Percentiles rank a stretch among this genome's conserved stretches.
phyloP scores from a whole-genome alignment of 2,113 vertebrate genomes.

The Eleginops maclovinus region DNA sequence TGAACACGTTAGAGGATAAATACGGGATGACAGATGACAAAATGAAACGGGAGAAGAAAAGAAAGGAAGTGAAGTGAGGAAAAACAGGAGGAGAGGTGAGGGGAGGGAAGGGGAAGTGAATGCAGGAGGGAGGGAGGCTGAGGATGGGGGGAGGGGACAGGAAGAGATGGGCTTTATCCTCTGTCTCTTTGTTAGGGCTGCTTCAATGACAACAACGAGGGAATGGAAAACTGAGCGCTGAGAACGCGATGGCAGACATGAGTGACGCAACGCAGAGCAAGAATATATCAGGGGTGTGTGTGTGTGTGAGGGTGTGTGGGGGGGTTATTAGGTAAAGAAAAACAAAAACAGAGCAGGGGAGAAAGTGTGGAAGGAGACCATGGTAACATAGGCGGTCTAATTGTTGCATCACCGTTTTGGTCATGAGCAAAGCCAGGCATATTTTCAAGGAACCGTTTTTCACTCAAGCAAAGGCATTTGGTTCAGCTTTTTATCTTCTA shows the following conservation, averaged over 20 bases:
- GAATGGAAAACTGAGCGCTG: slow-evolving; percentile 27
- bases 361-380: not conserved
- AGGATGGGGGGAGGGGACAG: slow-evolving; percentile 50
- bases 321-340: not conserved
- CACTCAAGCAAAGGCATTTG: not conserved
- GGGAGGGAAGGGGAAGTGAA: not conserved
- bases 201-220: slow-evolving; percentile 44
- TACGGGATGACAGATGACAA: slow-evolving; percentile 53
- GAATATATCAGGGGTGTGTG: not conserved
- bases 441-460: not conserved
- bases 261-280: slow-evolving; percentile 61
- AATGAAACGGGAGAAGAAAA: slow-evolving; percentile 30
- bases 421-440: not conserved
- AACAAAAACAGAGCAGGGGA: not conserved
- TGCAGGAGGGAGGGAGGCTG: slow-evolving; percentile 15
- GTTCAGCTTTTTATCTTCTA: too few species aligned
- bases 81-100: not conserved
- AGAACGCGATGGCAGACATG: slow-evolving; percentile 19
- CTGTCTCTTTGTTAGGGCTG: slow-evolving; percentile 63
- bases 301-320: not conserved
- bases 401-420: not conserved
- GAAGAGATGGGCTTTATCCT: slow-evolving; percentile 48
- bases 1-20: slow-evolving; percentile 28
- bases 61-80: slow-evolving; percentile 31
- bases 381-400: not conserved